phyloP scores from a whole-genome alignment of 1,140 invertebrate species.

The Chrysomallon squamiferum region DNA sequence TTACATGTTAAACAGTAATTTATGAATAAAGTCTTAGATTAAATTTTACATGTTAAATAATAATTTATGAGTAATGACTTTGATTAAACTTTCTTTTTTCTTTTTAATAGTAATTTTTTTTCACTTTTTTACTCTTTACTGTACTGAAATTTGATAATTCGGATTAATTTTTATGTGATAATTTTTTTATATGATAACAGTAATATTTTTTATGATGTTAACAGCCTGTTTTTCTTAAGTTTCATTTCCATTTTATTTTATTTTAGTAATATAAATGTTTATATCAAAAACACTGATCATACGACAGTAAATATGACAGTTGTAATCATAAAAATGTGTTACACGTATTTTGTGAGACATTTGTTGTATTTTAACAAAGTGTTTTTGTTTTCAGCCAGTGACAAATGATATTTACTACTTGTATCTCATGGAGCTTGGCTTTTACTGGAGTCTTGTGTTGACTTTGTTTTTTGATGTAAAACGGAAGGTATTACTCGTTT shows the following conservation, averaged over 20 bases:
- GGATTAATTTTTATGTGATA: too few relatives aligned
- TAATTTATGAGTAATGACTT: neutral
- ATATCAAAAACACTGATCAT: too few relatives aligned
- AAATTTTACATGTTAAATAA: neutral
- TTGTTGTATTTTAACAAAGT: too few relatives aligned
- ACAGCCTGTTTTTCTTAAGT: too few relatives aligned
- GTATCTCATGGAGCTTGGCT: constrained; percentile 92
- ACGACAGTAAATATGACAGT: too few relatives aligned
- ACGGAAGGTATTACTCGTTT: constrained; percentile 62
- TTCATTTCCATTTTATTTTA: too few relatives aligned
- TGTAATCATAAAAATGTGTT: too few relatives aligned
- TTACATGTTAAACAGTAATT: neutral
- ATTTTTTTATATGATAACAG: too few relatives aligned
- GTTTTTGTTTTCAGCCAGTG: constrained; percentile 44
- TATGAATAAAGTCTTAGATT: neutral
- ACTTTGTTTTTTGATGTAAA: constrained; percentile 94
- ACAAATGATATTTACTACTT: constrained; percentile 80
- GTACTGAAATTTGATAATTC: too few relatives aligned
- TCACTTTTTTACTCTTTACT: neutral
- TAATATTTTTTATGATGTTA: too few relatives aligned
- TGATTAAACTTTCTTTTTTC: neutral
- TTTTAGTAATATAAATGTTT: too few relatives aligned
- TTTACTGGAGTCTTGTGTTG: constrained; percentile 94
- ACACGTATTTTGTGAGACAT: too few relatives aligned
- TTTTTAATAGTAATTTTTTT: neutral